phyloP scores from a whole-genome alignment of 2,113 vertebrate genomes.

The Rattus norvegicus region DNA sequence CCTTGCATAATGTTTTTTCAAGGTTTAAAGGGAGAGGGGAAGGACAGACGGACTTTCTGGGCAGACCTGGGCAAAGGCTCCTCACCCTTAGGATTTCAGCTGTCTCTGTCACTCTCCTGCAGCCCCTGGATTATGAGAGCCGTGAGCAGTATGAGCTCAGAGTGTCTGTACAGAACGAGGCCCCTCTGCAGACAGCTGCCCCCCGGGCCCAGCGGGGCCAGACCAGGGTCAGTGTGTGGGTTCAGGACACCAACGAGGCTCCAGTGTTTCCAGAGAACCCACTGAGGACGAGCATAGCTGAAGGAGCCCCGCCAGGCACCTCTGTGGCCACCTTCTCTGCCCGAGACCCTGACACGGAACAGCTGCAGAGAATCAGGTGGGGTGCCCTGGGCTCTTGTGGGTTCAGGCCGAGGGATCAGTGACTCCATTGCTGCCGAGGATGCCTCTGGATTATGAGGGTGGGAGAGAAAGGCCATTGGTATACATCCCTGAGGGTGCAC shows the following conservation, averaged over 20 bases:
- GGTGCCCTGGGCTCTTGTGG: neutral
- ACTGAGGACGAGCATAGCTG: slow-evolving; percentile 88
- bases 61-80: neutral
- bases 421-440: too few species aligned
- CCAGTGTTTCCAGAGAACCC: slow-evolving; percentile 92
- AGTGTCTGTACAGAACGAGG: slow-evolving; percentile 90
- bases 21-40: neutral
- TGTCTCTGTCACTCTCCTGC: neutral
- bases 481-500: too few species aligned
- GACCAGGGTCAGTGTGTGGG: slow-evolving; percentile 87
- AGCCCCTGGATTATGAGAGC: slow-evolving; percentile 94
- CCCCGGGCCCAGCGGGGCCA: slow-evolving; percentile 83
- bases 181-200: slow-evolving; percentile 84
- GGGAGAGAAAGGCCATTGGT: neutral
- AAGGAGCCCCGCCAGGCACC: slow-evolving; percentile 90
- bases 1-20: neutral
- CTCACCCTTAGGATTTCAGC: neutral
- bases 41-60: neutral
- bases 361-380: slow-evolving; percentile 70
- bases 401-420: neutral
- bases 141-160: slow-evolving; percentile 83
- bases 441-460: neutral
- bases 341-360: slow-evolving; percentile 90
- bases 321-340: slow-evolving; percentile 89
- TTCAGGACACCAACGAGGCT: slow-evolving; percentile 92